Base-by-base conservation (phyloP, 2,888 invertebrate genomes). In the Drosophila trichaetosa region DNA sequence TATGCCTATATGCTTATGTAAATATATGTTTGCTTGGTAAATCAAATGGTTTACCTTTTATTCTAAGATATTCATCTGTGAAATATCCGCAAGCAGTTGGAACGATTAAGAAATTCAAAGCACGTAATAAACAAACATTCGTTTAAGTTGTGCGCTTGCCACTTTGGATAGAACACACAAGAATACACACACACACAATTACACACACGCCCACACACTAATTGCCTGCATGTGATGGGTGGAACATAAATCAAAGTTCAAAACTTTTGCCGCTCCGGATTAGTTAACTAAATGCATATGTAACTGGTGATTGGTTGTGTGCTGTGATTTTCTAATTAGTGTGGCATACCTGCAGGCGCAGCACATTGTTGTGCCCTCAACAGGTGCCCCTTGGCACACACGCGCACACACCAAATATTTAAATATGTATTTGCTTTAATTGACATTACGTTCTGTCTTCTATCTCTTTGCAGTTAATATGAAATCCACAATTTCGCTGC, bases 401-500 rank as follows among this genome's bases (percentile, higher is more conserved):
- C 18, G 18, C 21, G 21, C 16, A 29, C 18, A 10, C 52, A 21
- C n/a, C 16, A 46, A 40, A 10, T 40, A 40, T 16, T 52, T 33
- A 10, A 54, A 57, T 46, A 24, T 7, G 27, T 36, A 59, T 36
- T 16, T 40, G 36, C 58, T 56, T 54, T 80, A 72, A 76, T 70
- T 71, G 69, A 36, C 13, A 52, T 64, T 62, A 18, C 29, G 57
- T 49, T 66, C 27, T 61, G 27, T 24, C 31, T 11, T 70, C 40
- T 65, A 16, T 29, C n/a, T 38, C 49, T 73, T 88, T 87, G 56
- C 82, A 89, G 89, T 69, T 83, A 91, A 90, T 59, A 93, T 93
- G 93, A 93, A 92, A 80, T 91, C 92, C 69, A 90, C 91, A 68
- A 89, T 92, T 84, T 91, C 93, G 42, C 83, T 93, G 77, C 87